Conservation (phyloP, 2,797 vertebrate species). For the Scyliorhinus canicula region DNA sequence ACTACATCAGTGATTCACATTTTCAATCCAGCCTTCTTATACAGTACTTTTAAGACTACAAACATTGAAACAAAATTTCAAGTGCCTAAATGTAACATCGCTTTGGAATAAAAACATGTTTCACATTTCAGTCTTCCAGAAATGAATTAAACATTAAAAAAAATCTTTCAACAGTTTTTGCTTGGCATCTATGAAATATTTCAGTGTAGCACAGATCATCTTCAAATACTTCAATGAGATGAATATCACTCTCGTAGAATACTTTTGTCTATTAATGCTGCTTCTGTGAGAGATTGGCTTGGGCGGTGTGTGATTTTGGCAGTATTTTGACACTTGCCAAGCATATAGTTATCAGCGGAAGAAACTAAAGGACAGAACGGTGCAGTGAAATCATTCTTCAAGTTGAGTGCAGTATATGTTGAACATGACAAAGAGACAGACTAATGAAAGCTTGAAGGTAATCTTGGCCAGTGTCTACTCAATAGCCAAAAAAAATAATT, state of each 20-base stretch:
- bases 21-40: constrained; percentile 11
- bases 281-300: constrained; percentile 21
- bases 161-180: background rate
- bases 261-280: background rate
- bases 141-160: background rate
- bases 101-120: constrained; percentile 36
- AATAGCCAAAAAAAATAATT: constrained; percentile 27
- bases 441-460: background rate
- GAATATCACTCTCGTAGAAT: constrained; percentile 20
- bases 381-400: constrained; percentile 48
- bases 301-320: background rate
- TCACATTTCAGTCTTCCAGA: constrained; percentile 71
- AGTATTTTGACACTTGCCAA: constrained; percentile 22
- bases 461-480: constrained; percentile 9
- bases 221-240: constrained; percentile 26
- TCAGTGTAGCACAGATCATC: constrained; percentile 16
- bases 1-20: background rate
- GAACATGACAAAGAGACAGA: constrained; percentile 8
- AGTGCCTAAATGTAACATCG: constrained; percentile 16
- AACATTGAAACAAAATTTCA: constrained; percentile 61
- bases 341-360: constrained; percentile 43
- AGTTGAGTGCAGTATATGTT: constrained; percentile 40
- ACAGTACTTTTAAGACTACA: constrained; percentile 54
- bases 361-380: constrained; percentile 42
- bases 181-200: constrained; percentile 26